Evolutionary conservation across 2,113 vertebrate genomes (phyloP), one percentile per base, ranked within the genome.

Genomic region (Rhagologus leucostigma): DNA sequence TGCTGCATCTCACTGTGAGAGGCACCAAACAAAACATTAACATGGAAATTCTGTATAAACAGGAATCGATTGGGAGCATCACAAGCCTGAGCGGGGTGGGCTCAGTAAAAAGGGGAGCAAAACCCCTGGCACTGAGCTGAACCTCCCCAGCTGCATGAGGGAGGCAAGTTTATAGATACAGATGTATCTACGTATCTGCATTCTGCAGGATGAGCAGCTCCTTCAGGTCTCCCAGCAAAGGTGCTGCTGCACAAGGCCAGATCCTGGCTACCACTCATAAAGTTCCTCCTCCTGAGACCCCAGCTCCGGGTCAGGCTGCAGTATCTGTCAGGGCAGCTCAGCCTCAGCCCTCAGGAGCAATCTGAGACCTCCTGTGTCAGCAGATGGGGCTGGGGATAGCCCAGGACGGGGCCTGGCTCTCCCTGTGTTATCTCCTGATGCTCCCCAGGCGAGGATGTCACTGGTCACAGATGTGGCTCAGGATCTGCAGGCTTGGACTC

Each of bases 21-120:
- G 35, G 79, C 53, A 26, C 41, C 57, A 9, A 59, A 53, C 17
- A 11, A 37, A 86, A 60, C 68, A 59, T 27, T 4, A 39, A 16
- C 8, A 0, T 2, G 56, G 55, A 67, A 57, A 60, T 29, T 75
- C 27, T 55, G 35, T 11, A 13, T 19, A 7, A 78, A 65, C n/a
- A 53, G 18, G 26, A 26, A 19, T 20, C 0, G 0, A 12, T 1
- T 2, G 17, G 35, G 16, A 87, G 26, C 53, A 16, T 3, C 0
- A 0, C 1, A 1, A 52, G 57, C 1, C 11, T 19, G 55, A 57
- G 46, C 0, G 0, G 47, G 32, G 16, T 62, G 59, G 55, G 87
- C 55, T 95, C 44, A 6, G 3, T 2, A 9, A 22, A 3, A 26
- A 24, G 5, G 14, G 47, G 62, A 57, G 83, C 44, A 44, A n/a